A percentile compares a stretch with the other conserved stretches of the same genome.
Conservation (phyloP, 1,140 invertebrate species). For the Pectinophora gossypiella region DNA sequence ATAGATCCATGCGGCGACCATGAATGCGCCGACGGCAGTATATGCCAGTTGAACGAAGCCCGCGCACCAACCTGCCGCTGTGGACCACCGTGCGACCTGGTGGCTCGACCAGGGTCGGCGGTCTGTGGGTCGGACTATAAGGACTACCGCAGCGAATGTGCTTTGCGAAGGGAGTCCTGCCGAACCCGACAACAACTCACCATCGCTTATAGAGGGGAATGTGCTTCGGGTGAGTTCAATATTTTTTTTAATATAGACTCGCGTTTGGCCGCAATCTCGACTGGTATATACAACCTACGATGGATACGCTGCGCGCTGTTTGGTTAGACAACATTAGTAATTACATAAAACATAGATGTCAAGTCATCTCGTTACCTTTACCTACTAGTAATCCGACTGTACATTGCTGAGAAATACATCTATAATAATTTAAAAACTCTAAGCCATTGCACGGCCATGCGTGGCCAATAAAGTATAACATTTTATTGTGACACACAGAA, state of each 20-base stretch:
- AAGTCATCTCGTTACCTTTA: no score
- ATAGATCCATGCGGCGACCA: slow-evolving; percentile 89
- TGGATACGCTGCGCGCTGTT: no score
- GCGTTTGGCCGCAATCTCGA: no score
- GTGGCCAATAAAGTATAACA: no score
- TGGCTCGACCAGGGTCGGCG: slow-evolving; percentile 78
- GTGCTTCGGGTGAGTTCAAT: slow-evolving; percentile 81
- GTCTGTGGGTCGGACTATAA: slow-evolving; percentile 91
- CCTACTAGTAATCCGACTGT: no score
- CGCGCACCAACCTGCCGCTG: slow-evolving; percentile 87
- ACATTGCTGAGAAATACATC: no score
- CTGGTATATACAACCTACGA: no score
- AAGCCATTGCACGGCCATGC: no score
- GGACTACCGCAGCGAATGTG: slow-evolving; percentile 91
- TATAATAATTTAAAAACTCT: no score
- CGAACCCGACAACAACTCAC: slow-evolving; percentile 81
- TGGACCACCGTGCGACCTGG: slow-evolving; percentile 83
- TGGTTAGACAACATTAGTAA: no score
- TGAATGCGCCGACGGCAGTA: slow-evolving; percentile 84
- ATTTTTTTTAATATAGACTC: not conserved
- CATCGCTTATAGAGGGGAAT: slow-evolving; percentile 88
- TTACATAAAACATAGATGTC: no score
- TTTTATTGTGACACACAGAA: no score
- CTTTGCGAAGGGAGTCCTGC: slow-evolving; percentile 84
- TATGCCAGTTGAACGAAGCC: slow-evolving; percentile 87